A percentile compares a stretch with the other conserved stretches of the same genome.
Evolutionary conservation across 2,888 invertebrate genomes (phyloP).

Genomic region (Agonopterix subpropinquella): DNA sequence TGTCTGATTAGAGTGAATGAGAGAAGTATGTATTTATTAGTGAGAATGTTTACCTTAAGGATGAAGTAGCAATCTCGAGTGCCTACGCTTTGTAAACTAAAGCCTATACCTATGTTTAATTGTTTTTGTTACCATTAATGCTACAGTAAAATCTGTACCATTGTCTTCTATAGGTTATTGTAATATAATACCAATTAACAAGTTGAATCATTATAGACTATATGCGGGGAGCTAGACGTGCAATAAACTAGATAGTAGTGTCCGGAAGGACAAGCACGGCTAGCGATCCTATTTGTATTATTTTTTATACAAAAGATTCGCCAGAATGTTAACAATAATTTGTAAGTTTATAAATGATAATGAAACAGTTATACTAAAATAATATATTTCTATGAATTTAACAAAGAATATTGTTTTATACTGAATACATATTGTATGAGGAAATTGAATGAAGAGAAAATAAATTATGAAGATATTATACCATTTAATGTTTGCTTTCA

Average conservation of each 20-base stretch:
- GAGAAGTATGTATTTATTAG: slow-evolving; percentile 67
- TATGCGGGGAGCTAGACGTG: slow-evolving; percentile 32
- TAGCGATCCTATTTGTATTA: slow-evolving; percentile 61
- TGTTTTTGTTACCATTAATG: slow-evolving; percentile 74
- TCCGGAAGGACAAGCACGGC: slow-evolving; percentile 12
- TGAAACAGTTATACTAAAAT: slow-evolving; percentile 70
- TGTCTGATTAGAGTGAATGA: slow-evolving; percentile 42
- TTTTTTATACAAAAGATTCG: slow-evolving; percentile 65
- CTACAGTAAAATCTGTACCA: slow-evolving; percentile 42
- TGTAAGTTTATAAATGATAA: slow-evolving; percentile 66
- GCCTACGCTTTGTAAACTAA: slow-evolving; percentile 76
- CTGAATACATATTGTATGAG: slow-evolving; percentile 72
- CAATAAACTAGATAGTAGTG: neutral
- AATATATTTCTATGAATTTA: slow-evolving; percentile 75
- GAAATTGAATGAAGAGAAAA: slow-evolving; percentile 55
- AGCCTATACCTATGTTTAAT: slow-evolving; percentile 66
- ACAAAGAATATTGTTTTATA: slow-evolving; percentile 76
- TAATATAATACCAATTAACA: slow-evolving; percentile 72
- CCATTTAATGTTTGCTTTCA: slow-evolving; percentile 57
- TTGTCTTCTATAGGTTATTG: slow-evolving; percentile 67
- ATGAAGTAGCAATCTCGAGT: slow-evolving; percentile 75
- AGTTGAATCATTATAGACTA: slow-evolving; percentile 68
- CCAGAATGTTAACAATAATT: slow-evolving; percentile 73
- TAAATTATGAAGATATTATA: slow-evolving; percentile 75
- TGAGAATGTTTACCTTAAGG: slow-evolving; percentile 67